Conservation (phyloP, 2,797 vertebrate species). For the Myotis findleyi region DNA sequence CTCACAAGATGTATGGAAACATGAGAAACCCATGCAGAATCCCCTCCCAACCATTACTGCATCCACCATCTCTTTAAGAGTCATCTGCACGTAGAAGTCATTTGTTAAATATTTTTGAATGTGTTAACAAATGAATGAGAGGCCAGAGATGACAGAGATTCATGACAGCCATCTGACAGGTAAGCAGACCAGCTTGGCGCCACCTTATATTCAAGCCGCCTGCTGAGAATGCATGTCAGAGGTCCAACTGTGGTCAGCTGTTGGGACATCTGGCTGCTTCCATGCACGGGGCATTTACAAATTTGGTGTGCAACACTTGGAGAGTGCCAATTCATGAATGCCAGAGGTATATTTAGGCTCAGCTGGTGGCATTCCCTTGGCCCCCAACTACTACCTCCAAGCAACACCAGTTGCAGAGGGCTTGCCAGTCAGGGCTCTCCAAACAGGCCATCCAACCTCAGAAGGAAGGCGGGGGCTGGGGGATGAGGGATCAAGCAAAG, state of each 20-base stretch:
- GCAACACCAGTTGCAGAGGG: background rate
- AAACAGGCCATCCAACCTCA: too few species aligned
- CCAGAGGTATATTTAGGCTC: background rate
- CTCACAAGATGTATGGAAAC: background rate
- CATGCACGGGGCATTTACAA: background rate
- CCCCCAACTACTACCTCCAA: background rate
- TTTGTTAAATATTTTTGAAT: background rate
- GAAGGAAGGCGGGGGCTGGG: too few species aligned
- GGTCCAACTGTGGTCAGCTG: background rate
- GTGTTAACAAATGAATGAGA: background rate
- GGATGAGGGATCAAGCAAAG: too few species aligned
- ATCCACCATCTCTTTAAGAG: background rate
- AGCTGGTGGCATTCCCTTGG: background rate
- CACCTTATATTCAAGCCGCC: rapidly evolving
- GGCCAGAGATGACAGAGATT: background rate
- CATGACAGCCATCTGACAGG: rapidly evolving
- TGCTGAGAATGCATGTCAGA: background rate
- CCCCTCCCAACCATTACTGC: rapidly evolving
- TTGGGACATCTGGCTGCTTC: background rate
- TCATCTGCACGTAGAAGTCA: rapidly evolving
- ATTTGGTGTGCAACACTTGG: background rate
- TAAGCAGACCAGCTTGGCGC: rapidly evolving
- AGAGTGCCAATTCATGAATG: background rate
- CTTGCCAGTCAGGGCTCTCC: background rate
- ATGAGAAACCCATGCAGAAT: rapidly evolving